Evolutionary conservation across 2,888 invertebrate genomes (phyloP).

Genomic region (Eremobia ochroleuca): DNA sequence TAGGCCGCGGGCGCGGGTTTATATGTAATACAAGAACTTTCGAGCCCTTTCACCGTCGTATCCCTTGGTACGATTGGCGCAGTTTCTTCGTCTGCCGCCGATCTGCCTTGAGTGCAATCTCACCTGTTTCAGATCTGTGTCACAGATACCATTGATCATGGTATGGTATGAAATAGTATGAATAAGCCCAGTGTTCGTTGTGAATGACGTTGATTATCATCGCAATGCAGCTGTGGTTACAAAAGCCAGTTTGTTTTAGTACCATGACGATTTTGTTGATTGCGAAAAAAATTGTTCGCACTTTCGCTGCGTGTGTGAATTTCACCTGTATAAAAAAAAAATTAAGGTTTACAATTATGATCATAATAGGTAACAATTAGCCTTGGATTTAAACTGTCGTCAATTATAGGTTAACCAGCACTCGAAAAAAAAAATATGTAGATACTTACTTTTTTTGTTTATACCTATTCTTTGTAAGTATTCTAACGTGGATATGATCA

Average conservation of each 20-base stretch:
- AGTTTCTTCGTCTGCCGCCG: slow-evolving; percentile 64
- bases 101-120: slow-evolving; percentile 67
- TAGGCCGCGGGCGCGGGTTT: slow-evolving; percentile 67
- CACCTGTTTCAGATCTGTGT: slow-evolving; percentile 59
- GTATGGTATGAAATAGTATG: slow-evolving; percentile 29
- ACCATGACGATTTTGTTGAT: slow-evolving; percentile 34
- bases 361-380: neutral
- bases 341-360: too few species aligned
- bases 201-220: slow-evolving; percentile 55
- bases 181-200: slow-evolving; percentile 41
- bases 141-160: slow-evolving; percentile 57
- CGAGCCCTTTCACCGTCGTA: slow-evolving; percentile 82
- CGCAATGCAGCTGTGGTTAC: slow-evolving; percentile 40
- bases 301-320: slow-evolving; percentile 29
- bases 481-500: neutral
- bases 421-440: neutral
- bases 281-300: slow-evolving; percentile 28
- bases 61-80: slow-evolving; percentile 70
- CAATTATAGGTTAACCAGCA: too few species aligned
- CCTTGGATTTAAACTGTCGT: too few species aligned
- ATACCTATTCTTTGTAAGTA: neutral
- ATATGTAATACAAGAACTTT: slow-evolving; percentile 73
- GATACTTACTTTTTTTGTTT: neutral
- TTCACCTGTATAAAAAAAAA: neutral
- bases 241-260: slow-evolving; percentile 41